A percentile compares a stretch with the other conserved stretches of the same genome.
Evolutionary conservation across 1,140 invertebrate species (phyloP).

Genomic region (silkworm (Bombyx mori)): DNA sequence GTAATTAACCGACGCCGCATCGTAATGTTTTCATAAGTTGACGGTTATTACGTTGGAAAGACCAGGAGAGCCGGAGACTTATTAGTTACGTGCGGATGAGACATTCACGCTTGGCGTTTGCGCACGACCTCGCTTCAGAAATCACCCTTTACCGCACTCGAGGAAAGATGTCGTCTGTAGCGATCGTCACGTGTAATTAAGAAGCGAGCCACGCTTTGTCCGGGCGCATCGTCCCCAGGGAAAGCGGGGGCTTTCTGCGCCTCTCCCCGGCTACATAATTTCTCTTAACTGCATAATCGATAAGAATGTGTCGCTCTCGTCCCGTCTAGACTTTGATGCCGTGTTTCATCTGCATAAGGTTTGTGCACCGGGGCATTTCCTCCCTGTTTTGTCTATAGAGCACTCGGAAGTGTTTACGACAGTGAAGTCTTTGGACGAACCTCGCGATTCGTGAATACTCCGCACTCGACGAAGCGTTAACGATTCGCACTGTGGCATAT

Average conservation of each 20-base stretch:
- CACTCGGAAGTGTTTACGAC: too few species aligned
- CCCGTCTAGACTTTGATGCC: slow-evolving; percentile 46
- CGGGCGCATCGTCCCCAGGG: slow-evolving; percentile 25
- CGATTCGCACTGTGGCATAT: background rate
- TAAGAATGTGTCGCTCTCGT: slow-evolving; percentile 20
- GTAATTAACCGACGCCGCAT: too few species aligned
- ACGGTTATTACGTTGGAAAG: too few species aligned
- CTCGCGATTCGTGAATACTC: background rate
- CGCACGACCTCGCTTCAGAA: slow-evolving; percentile 25
- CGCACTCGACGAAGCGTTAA: background rate
- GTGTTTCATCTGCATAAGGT: slow-evolving; percentile 28
- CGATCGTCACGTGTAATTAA: slow-evolving; percentile 56
- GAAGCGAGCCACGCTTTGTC: slow-evolving; percentile 43
- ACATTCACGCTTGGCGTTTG: slow-evolving; percentile 11
- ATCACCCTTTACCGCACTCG: slow-evolving; percentile 38
- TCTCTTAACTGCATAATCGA: slow-evolving; percentile 61
- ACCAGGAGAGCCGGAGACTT: too few species aligned
- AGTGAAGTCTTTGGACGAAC: background rate
- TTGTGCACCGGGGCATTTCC: too few species aligned
- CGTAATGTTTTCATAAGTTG: too few species aligned
- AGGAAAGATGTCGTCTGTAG: slow-evolving; percentile 40
- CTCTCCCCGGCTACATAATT: slow-evolving; percentile 53
- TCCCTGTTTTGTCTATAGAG: too few species aligned
- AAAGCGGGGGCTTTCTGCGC: slow-evolving; percentile 28
- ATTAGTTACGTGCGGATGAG: background rate